These are phyloP conservation scores for Malaclemys terrapin DNA, from an alignment of 2,113 vertebrate species.

Conservation along the genomic window DNA sequence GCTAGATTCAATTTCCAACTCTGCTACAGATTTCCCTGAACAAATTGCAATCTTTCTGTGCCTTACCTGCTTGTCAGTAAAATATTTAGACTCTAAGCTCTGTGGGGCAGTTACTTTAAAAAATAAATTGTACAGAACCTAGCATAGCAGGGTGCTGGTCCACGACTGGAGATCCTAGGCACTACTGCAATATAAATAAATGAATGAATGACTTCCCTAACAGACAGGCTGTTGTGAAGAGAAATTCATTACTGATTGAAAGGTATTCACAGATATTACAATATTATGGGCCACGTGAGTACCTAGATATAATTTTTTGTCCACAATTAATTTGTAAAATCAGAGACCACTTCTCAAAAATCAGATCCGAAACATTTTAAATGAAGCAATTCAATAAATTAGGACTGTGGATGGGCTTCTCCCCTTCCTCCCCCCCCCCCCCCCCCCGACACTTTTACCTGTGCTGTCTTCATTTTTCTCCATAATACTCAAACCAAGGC, in stretches of 20 bases:
- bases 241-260: not conserved
- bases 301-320: constrained; percentile 34
- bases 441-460: not conserved
- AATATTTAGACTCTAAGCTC: not conserved
- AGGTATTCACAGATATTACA: constrained; percentile 15
- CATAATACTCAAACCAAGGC: not conserved
- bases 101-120: not conserved
- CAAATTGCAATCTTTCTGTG: not conserved
- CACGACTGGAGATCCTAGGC: not conserved
- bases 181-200: not conserved
- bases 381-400: not conserved
- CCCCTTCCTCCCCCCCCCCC: not conserved
- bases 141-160: not conserved
- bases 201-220: constrained; percentile 13
- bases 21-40: not conserved
- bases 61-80: not conserved
- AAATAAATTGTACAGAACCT: not conserved
- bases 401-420: not conserved
- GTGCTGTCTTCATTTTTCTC: not conserved
- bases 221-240: not conserved
- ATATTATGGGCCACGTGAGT: not conserved
- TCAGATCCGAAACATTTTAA: not conserved
- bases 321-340: constrained; percentile 51
- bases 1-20: constrained; percentile 4
- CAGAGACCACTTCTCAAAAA: not conserved